These are phyloP conservation scores for Centropus unirufus DNA, from an alignment of 2,113 vertebrate species.

Conservation along the genomic window DNA sequence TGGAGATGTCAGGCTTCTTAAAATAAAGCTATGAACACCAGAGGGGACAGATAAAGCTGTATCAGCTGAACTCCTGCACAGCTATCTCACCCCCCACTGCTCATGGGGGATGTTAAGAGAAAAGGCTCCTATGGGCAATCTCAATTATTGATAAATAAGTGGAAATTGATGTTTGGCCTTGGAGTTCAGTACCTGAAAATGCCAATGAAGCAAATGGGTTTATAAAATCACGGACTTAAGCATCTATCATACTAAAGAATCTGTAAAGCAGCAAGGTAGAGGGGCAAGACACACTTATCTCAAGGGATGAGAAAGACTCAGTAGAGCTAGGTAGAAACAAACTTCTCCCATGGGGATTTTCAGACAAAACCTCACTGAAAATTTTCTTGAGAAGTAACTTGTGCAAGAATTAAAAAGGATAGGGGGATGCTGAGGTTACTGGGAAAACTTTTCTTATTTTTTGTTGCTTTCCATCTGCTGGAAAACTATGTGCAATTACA, in stretches of 20 bases:
- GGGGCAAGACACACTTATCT: not conserved
- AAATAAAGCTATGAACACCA: not conserved
- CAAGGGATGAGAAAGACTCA: not conserved
- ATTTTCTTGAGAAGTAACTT: not conserved
- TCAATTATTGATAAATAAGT: slow-evolving; percentile 55
- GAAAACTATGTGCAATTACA: not conserved
- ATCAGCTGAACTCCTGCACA: not conserved
- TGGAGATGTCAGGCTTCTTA: not conserved
- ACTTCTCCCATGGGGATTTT: slow-evolving; percentile 3
- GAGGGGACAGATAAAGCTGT: not conserved
- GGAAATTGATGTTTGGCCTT: slow-evolving; percentile 20
- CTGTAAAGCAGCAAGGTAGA: not conserved
- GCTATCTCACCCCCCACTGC: not conserved
- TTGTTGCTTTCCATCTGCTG: not conserved
- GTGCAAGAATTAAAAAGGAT: not conserved
- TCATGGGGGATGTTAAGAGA: not conserved
- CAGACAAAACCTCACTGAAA: not conserved
- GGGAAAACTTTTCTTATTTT: not conserved
- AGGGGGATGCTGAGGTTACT: not conserved
- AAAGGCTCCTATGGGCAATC: not conserved
- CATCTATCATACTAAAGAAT: slow-evolving; percentile 13
- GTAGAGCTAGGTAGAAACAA: not conserved
- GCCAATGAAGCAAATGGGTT: slow-evolving; percentile 50
- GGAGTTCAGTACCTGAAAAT: slow-evolving; percentile 45
- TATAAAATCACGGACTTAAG: slow-evolving; percentile 51